Conservation (phyloP, 1,140 invertebrate genomes). For the Mylabris phalerata region DNA sequence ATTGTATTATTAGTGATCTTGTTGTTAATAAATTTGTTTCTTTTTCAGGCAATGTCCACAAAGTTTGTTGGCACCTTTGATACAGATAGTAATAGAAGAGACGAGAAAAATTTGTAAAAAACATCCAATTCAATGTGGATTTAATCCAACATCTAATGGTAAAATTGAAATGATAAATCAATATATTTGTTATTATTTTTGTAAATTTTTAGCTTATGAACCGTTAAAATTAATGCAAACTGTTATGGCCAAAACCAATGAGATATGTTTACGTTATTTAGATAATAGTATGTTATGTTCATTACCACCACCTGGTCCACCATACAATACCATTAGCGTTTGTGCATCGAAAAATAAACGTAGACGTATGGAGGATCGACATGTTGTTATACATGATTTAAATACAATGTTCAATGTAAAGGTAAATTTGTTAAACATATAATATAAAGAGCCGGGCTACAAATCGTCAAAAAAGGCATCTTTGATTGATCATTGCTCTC, state of each 20-base stretch:
- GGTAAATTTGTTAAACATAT: conserved; percentile 38
- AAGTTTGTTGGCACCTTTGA: conserved; percentile 56
- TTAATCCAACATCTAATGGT: conserved; percentile 52
- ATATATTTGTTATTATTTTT: neutral
- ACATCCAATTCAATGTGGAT: conserved; percentile 55
- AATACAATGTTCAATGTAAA: conserved; percentile 61
- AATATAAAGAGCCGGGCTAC: no score
- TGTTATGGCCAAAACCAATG: conserved; percentile 62
- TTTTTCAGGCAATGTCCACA: conserved; percentile 59
- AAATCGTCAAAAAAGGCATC: no score
- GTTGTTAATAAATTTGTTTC: conserved; percentile 2
- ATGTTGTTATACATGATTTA: conserved; percentile 67
- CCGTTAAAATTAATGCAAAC: conserved; percentile 65
- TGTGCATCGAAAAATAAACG: conserved; percentile 72
- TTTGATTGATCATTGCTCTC: no score
- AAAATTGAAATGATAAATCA: conserved; percentile 16
- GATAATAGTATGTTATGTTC: conserved; percentile 54
- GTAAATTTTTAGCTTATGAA: conserved; percentile 54
- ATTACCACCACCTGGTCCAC: conserved; percentile 46
- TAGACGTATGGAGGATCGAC: conserved; percentile 81
- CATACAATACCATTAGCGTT: conserved; percentile 46
- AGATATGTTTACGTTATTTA: conserved; percentile 59
- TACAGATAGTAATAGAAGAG: conserved; percentile 58
- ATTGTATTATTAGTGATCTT: no score
- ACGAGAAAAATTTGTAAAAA: conserved; percentile 54